Evolutionary conservation across 2,797 vertebrate species (phyloP), one percentile per base, ranked within the genome.

Genomic region (Microctenopoma lineatum): DNA sequence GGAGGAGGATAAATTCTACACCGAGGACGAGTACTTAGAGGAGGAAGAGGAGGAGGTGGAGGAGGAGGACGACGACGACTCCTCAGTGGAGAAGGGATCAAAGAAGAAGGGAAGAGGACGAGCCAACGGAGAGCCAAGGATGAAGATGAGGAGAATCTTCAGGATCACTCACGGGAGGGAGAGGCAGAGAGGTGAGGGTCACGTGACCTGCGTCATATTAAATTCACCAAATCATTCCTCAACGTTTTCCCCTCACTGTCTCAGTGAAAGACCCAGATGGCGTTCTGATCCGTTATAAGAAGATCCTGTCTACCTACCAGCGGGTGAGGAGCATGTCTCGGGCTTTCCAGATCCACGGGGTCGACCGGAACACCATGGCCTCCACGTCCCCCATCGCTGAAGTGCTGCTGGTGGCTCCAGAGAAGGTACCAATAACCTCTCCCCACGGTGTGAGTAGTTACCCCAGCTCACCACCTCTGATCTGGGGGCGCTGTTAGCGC

Each of bases 361-460:
- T 97, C 0, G 96, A 97, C 89, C 89, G 96, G 0, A 97, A 97
- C 93, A 97, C 96, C 0, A 95, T 97, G 85, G 96, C 96, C 3
- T 95, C 96, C 77, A 97, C 96, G 69, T 96, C 96, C 1, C 96
- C 96, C 21, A 96, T 97, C 0, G 96, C 96, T 0, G 96, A 97
- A 93, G 91, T 97, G 85, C 92, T 96, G 59, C 94, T 97, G 16
- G 95, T 96, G 16, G 95, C 96, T 0, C 95, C 96, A 0, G 96
- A 97, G 81, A 97, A 96, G 92, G 89, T 90, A 47, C n/a, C 39
- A 51, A 6, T 29, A 7, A 32, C 12, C 8, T 41, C 9, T 21
- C 3, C 38, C 39, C n/a, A 3, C 26, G 4, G 39, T 21, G 21
- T 21, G 21, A 21, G 21, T 21, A 21, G 21, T 21, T 21, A 21